phyloP scores from a whole-genome alignment of 2,113 vertebrate genomes.

The Alouatta palliata region DNA sequence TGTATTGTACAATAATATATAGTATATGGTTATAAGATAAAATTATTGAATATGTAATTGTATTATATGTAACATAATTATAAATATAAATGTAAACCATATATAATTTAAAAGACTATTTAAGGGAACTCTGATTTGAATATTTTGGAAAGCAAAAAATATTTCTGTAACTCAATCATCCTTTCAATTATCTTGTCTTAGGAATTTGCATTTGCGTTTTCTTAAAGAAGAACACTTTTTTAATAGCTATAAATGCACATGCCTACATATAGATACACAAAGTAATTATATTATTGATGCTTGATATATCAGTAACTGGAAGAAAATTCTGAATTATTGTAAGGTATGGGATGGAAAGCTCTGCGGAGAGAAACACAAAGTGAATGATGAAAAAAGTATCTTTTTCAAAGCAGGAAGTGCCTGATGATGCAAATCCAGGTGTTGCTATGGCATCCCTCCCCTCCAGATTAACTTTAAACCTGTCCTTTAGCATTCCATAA shows the following conservation, averaged over 20 bases:
- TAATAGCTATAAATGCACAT: constrained; percentile 17
- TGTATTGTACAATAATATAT: background rate
- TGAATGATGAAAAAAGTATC: background rate
- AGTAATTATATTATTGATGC: background rate
- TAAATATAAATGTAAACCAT: constrained; percentile 54
- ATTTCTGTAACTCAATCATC: constrained; percentile 52
- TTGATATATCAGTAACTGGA: constrained; percentile 17
- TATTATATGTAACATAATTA: constrained; percentile 22
- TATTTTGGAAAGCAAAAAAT: constrained; percentile 50
- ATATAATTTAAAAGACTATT: constrained; percentile 54
- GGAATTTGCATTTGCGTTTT: constrained; percentile 59
- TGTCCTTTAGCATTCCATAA: background rate
- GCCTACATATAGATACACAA: background rate
- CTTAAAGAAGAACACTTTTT: constrained; percentile 54
- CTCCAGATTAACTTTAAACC: background rate
- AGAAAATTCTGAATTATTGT: constrained; percentile 24
- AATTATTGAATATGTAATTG: constrained; percentile 1
- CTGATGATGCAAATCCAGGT: background rate
- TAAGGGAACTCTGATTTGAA: constrained; percentile 32
- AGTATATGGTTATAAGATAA: background rate
- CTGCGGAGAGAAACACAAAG: background rate
- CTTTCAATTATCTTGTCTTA: constrained; percentile 43
- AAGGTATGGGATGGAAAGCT: background rate
- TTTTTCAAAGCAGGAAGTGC: background rate
- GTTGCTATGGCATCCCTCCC: too few relatives aligned